These are phyloP conservation scores for Adelosebastes latens DNA, from an alignment of 2,797 vertebrate species.

Conservation along the genomic window DNA sequence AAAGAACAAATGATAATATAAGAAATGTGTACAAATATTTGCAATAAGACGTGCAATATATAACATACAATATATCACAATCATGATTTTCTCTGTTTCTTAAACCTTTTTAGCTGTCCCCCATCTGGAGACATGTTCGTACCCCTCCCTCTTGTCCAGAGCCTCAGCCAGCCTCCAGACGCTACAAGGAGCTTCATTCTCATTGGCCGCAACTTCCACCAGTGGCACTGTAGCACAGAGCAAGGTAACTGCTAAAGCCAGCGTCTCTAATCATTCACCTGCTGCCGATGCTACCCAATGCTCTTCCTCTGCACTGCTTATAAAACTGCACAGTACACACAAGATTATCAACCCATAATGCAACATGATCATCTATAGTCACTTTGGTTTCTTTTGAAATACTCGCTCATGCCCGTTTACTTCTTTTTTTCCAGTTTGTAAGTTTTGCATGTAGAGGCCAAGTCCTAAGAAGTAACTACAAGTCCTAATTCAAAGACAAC, in stretches of 20 bases:
- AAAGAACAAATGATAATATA: no score
- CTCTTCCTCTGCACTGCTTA: background rate
- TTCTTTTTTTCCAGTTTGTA: no score
- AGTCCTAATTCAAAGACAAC: background rate
- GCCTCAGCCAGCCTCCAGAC: slow-evolving; percentile 80
- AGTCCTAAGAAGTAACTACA: no score
- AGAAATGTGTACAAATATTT: no score
- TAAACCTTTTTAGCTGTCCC: slow-evolving; percentile 70
- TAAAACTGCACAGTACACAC: background rate
- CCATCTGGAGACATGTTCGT: slow-evolving; percentile 77
- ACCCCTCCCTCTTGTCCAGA: slow-evolving; percentile 82
- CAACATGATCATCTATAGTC: background rate
- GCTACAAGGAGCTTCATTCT: slow-evolving; percentile 87
- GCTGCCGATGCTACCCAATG: background rate
- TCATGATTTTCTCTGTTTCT: background rate
- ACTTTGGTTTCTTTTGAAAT: background rate
- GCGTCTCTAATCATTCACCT: background rate
- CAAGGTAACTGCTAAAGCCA: slow-evolving; percentile 82
- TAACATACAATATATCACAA: no score
- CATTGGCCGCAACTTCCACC: slow-evolving; percentile 93
- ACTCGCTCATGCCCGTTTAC: rapidly evolving
- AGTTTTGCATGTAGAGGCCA: no score
- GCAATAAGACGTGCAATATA: no score
- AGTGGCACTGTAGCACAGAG: slow-evolving; percentile 94
- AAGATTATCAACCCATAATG: background rate